phyloP scores from a whole-genome alignment of 2,113 vertebrate genomes.

The Haemorhous mexicanus region DNA sequence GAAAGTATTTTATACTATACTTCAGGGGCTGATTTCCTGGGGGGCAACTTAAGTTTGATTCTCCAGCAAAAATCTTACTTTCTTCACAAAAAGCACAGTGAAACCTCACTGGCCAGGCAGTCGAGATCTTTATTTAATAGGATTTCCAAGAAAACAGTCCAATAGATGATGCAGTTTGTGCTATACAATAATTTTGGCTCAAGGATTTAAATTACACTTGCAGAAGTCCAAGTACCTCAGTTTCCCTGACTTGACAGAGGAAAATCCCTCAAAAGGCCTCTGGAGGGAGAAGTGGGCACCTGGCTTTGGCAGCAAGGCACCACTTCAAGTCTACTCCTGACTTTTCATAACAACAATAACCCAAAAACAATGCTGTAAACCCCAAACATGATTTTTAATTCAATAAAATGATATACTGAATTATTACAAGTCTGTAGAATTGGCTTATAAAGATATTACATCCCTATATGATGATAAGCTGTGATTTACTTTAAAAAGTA shows the following conservation, averaged over 20 bases:
- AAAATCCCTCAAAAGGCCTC: neutral
- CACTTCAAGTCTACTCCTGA: neutral
- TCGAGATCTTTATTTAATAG: neutral
- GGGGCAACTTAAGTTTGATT: neutral
- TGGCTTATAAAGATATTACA: constrained; percentile 30
- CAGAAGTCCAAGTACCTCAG: neutral
- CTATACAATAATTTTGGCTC: neutral
- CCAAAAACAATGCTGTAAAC: neutral
- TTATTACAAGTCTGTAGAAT: neutral
- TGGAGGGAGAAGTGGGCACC: neutral
- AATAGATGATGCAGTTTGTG: neutral
- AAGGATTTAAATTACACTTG: neutral
- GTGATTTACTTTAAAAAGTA: neutral
- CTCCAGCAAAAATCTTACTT: neutral
- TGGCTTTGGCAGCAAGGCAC: neutral
- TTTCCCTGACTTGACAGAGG: neutral
- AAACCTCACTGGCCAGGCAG: neutral
- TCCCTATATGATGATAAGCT: neutral
- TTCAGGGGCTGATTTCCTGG: neutral
- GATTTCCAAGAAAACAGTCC: neutral
- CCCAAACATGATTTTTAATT: neutral
- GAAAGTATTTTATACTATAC: neutral
- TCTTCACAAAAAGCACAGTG: neutral
- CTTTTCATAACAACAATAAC: neutral
- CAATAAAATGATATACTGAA: neutral